Conservation (phyloP, 2,888 invertebrate genomes). For the Palloptera scutellata region DNA sequence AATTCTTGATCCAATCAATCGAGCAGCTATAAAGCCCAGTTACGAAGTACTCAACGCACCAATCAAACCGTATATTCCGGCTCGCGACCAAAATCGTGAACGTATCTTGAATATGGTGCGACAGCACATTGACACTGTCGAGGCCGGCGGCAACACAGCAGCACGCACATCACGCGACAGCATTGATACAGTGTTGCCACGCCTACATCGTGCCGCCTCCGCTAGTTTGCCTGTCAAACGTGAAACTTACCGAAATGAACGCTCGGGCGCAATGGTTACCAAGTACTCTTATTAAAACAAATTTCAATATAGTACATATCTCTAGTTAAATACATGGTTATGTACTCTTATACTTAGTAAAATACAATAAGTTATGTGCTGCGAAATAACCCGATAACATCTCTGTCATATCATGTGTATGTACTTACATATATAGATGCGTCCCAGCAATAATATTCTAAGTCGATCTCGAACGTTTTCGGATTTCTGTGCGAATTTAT, state of each 20-base stretch:
- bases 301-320: background rate
- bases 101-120: conserved; percentile 71
- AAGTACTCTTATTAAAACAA: conserved; percentile 50
- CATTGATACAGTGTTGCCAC: conserved; percentile 73
- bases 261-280: conserved; percentile 57
- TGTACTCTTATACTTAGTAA: background rate
- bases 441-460: background rate
- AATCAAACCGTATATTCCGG: conserved; percentile 74
- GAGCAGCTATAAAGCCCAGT: conserved; percentile 72
- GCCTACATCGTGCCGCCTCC: conserved; percentile 66
- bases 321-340: background rate
- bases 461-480: no score
- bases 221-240: conserved; percentile 52
- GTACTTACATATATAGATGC: background rate
- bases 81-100: conserved; percentile 72
- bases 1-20: conserved; percentile 67
- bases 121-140: conserved; percentile 68
- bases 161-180: conserved; percentile 70
- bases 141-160: conserved; percentile 67
- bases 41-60: conserved; percentile 70
- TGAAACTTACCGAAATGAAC: conserved; percentile 54
- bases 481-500: no score
- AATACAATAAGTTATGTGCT: background rate
- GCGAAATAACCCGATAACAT: conserved; percentile 1
- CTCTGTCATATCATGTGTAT: background rate